Evolutionary conservation across 2,797 vertebrate species (phyloP), one percentile per base, ranked within the genome.

Genomic region (Loriculus beryllinus): DNA sequence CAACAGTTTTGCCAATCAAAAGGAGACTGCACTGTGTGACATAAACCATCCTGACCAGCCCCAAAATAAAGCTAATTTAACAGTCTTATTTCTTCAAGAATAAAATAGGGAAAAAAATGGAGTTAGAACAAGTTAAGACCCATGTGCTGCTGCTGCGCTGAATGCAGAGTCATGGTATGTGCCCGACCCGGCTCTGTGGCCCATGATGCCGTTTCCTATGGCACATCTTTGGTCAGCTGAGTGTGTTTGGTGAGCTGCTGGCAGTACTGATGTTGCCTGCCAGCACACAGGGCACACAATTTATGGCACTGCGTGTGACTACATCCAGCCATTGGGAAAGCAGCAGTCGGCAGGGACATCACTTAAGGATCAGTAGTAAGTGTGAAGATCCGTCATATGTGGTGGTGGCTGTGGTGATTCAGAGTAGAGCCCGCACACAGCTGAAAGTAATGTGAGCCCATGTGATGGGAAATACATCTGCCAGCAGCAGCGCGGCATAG

Each of bases 401-500:
- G 39, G 20, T 43, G 37, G 28, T 16, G 43, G 4, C n/a, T 47
- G 26, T 31, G 26, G 14, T 51, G 12, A 31, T 10, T 74, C 56
- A 77, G 29, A 7, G 8, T 6, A 43, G 14, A 51, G 20, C 31
- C 67, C 12, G 12, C 16, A n/a, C 29, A 39, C 20, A 42, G 16
- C 23, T 29, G 51, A 19, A 42, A 42, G 10, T 3, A 40, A 22
- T 2, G 11, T 4, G 1, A 22, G 17, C 8, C 17, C 5, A 2
- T 0, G 3, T 5, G 33, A 9, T 17, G 43, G 17, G 39, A 54
- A 49, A 20, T 23, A 13, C 8, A 5, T 39, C 37, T 70, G 15
- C 13, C 1, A 10, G 21, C 29, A 40, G 33, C 3, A 25, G 14
- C 26, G 9, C 0, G 2, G n/a, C 2, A 3, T 2, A 37, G 7